These are phyloP conservation scores for Gibbula magus DNA, from an alignment of 2,888 invertebrate species.

Conservation along the genomic window DNA sequence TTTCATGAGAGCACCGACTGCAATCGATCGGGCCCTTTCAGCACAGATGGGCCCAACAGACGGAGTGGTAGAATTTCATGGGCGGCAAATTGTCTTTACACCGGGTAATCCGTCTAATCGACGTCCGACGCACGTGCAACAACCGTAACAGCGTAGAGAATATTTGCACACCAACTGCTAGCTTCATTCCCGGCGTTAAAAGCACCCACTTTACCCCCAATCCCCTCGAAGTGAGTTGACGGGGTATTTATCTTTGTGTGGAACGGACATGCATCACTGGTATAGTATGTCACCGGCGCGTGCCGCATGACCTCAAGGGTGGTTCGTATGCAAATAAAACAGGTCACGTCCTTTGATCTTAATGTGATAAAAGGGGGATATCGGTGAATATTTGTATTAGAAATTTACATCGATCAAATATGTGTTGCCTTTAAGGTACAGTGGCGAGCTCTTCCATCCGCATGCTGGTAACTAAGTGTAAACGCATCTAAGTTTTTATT, in stretches of 20 bases:
- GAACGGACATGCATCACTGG: conserved; percentile 9
- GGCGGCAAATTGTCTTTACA: conserved; percentile 12
- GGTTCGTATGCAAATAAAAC: neutral
- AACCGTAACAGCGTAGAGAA: conserved; percentile 3
- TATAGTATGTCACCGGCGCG: conserved; percentile 1
- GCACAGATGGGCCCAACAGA: conserved; percentile 16
- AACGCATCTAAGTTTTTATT: too few relatives aligned
- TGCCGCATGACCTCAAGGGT: conserved; percentile 11
- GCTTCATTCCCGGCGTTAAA: neutral
- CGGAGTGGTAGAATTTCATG: conserved; percentile 11
- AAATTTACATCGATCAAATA: too few relatives aligned
- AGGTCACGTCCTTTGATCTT: conserved; percentile 18
- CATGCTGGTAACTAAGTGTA: too few relatives aligned
- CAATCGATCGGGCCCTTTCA: too few relatives aligned
- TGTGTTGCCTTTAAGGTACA: too few relatives aligned
- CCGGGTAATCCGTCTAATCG: conserved; percentile 1
- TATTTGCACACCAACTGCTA: conserved; percentile 7
- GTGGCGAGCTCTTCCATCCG: too few relatives aligned
- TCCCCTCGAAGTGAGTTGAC: neutral
- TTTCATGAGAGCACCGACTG: too few relatives aligned
- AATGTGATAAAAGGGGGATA: neutral
- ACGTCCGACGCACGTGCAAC: conserved; percentile 15
- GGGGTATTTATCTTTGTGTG: conserved; percentile 1
- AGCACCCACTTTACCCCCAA: neutral
- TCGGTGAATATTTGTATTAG: too few relatives aligned